A percentile compares a stretch with the other conserved stretches of the same genome.
Evolutionary conservation across 2,797 vertebrate species (phyloP).

Genomic region (Chelon auratus): DNA sequence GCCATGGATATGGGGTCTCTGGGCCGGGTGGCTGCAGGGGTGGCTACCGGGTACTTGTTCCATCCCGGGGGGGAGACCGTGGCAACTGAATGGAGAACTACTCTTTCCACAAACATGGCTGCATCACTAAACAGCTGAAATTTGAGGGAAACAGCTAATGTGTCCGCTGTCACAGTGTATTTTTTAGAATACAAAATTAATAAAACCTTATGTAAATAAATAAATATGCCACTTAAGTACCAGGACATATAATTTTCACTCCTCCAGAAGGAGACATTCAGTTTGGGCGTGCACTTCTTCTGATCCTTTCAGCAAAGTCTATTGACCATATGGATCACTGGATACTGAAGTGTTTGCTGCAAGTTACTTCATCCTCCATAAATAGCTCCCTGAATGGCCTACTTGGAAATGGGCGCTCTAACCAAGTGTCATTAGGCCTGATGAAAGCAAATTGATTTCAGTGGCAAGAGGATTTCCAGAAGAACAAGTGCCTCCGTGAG

Average conservation of each 20-base stretch:
- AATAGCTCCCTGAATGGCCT: slow-evolving; percentile 51
- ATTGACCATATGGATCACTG: slow-evolving; percentile 54
- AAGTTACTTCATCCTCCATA: slow-evolving; percentile 52
- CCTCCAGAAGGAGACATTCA: slow-evolving; percentile 4
- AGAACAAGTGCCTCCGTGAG: slow-evolving; percentile 54
- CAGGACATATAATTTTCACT: not conserved
- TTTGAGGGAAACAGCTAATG: too few relatives aligned
- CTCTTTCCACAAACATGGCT: too few relatives aligned
- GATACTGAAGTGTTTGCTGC: slow-evolving; percentile 51
- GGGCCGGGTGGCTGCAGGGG: not conserved
- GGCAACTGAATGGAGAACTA: too few relatives aligned
- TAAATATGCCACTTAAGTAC: not conserved
- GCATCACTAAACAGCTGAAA: too few relatives aligned
- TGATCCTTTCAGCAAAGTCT: slow-evolving; percentile 34
- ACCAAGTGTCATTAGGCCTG: slow-evolving; percentile 77
- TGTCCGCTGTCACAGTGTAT: too few relatives aligned
- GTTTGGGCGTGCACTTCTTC: not conserved
- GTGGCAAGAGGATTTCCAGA: slow-evolving; percentile 58
- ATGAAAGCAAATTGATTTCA: slow-evolving; percentile 80
- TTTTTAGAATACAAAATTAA: not conserved
- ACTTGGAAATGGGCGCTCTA: slow-evolving; percentile 44
- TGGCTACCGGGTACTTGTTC: not conserved
- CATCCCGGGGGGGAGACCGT: too few relatives aligned
- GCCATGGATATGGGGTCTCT: not conserved
- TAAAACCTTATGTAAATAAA: not conserved